Conservation (phyloP, 1,140 invertebrate species). For the Dreissena rostriformis region DNA sequence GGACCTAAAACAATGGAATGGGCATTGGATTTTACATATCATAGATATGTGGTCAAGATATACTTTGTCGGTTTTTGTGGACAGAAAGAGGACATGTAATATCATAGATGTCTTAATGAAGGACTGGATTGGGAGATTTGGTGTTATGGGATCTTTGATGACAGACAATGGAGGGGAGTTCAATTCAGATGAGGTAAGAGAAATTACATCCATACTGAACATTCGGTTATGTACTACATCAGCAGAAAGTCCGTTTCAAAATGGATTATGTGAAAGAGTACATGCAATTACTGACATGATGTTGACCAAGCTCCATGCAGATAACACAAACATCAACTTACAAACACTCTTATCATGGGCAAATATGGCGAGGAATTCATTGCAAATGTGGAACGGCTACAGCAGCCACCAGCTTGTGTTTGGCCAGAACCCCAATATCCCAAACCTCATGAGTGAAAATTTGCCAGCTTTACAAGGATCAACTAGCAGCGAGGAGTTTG, state of each 20-base stretch:
- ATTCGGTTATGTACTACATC: slow-evolving; percentile 57
- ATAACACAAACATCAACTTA: slow-evolving; percentile 30
- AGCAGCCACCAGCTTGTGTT: slow-evolving; percentile 60
- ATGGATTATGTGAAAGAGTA: slow-evolving; percentile 49
- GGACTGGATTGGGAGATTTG: slow-evolving; percentile 58
- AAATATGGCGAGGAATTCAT: slow-evolving; percentile 53
- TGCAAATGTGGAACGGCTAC: slow-evolving; percentile 61
- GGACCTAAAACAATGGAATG: slow-evolving; percentile 56
- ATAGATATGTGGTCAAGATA: slow-evolving; percentile 63
- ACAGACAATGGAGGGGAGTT: slow-evolving; percentile 61
- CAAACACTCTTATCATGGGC: slow-evolving; percentile 44
- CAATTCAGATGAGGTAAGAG: slow-evolving; percentile 59
- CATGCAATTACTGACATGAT: slow-evolving; percentile 50
- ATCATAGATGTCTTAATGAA: slow-evolving; percentile 59
- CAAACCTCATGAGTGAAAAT: slow-evolving; percentile 47
- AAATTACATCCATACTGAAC: slow-evolving; percentile 58
- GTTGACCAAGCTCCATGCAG: slow-evolving; percentile 35
- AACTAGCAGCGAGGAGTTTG: slow-evolving; percentile 52
- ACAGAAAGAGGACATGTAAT: slow-evolving; percentile 51
- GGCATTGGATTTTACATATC: slow-evolving; percentile 59
- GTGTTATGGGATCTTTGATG: slow-evolving; percentile 55
- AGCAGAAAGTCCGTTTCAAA: slow-evolving; percentile 52
- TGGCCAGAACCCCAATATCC: slow-evolving; percentile 52
- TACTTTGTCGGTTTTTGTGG: slow-evolving; percentile 51
- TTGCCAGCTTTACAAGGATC: slow-evolving; percentile 50